phyloP scores from a whole-genome alignment of 2,888 invertebrate genomes.

The Vesta saturnalis region DNA sequence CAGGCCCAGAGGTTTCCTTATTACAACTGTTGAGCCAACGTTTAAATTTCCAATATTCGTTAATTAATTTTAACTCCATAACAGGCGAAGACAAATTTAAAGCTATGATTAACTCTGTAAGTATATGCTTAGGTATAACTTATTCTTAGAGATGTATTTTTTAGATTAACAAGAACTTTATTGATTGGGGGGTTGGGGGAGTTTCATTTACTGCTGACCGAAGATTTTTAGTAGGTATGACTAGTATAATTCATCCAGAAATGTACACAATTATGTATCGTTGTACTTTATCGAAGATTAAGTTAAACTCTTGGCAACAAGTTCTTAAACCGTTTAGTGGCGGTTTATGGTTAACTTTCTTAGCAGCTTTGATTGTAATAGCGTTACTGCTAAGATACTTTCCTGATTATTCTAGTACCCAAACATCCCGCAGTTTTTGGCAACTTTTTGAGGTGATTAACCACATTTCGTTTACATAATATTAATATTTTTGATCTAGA shows the following conservation, averaged over 20 bases:
- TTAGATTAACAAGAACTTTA: background rate
- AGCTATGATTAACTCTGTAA: background rate
- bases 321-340: slow-evolving; percentile 14
- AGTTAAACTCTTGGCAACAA: slow-evolving; percentile 15
- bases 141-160: too few relatives aligned
- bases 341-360: slow-evolving; percentile 12
- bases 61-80: background rate
- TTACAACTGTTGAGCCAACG: slow-evolving; percentile 11
- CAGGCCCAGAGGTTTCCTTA: slow-evolving; percentile 16
- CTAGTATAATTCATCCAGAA: slow-evolving; percentile 14
- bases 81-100: background rate
- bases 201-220: slow-evolving; percentile 18
- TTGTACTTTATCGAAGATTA: background rate
- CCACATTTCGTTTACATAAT: background rate
- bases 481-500: slow-evolving; percentile 6
- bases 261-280: slow-evolving; percentile 15
- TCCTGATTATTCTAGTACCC: background rate
- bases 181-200: slow-evolving; percentile 28
- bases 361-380: background rate
- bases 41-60: slow-evolving; percentile 20
- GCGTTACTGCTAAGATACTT: background rate
- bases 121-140: too few relatives aligned
- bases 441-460: background rate
- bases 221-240: slow-evolving; percentile 12
- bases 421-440: background rate